Evolutionary conservation across 1,140 invertebrate species (phyloP).

Genomic region (Homalodisca vitripennis): DNA sequence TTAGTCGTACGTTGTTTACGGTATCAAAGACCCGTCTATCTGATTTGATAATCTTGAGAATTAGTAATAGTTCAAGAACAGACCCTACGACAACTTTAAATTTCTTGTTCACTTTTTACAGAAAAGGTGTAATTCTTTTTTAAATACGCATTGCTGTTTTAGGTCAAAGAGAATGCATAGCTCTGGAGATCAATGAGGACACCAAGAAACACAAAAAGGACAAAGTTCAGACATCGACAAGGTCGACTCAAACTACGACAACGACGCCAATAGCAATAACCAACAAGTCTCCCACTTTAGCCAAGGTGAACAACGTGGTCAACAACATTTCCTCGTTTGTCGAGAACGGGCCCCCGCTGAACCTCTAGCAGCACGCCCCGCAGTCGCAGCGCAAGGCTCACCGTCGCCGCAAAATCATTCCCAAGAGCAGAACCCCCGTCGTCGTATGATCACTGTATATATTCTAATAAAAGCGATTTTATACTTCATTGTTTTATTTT

Average conservation of each 20-base stretch:
- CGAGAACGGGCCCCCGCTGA: background rate
- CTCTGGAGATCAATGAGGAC: constrained; percentile 16
- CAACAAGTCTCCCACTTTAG: background rate
- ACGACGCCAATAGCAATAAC: background rate
- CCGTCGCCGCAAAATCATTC: constrained; percentile 4
- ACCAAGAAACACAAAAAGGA: constrained; percentile 9
- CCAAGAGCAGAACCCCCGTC: background rate
- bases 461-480: too few relatives aligned
- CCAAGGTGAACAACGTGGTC: constrained; percentile 12
- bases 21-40: too few relatives aligned
- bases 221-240: background rate
- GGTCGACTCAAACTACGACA: background rate
- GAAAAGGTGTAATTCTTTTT: background rate
- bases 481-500: too few relatives aligned
- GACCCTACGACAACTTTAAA: background rate
- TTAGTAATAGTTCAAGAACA: too few relatives aligned
- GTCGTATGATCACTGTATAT: constrained; percentile 15
- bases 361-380: constrained; percentile 6
- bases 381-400: background rate
- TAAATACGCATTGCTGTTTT: background rate
- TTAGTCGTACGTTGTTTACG: too few relatives aligned
- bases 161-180: constrained; percentile 11
- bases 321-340: constrained; percentile 19
- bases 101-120: background rate
- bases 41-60: background rate